phyloP scores from a whole-genome alignment of 2,888 invertebrate species.

The Mactromeris polynyma region DNA sequence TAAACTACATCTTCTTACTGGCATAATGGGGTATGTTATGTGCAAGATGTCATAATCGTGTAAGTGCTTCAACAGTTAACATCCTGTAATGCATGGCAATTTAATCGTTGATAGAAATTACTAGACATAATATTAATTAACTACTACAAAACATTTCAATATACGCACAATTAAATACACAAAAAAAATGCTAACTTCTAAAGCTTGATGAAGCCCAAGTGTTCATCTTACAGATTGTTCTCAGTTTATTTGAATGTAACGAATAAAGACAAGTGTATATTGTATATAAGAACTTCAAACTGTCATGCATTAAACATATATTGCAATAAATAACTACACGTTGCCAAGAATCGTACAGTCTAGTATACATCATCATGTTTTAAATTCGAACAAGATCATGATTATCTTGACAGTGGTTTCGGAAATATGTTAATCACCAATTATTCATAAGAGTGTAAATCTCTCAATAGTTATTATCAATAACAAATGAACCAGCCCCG shows the following conservation, averaged over 20 bases:
- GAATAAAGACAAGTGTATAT: not conserved
- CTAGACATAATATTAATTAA: conserved; percentile 3
- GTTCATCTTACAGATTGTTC: not conserved
- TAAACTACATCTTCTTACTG: not conserved
- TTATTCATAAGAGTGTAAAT: no score
- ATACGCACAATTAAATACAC: not conserved
- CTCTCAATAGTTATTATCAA: no score
- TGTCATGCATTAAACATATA: not conserved
- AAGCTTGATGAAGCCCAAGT: not conserved
- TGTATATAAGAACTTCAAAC: not conserved
- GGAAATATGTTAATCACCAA: no score
- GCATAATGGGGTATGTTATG: not conserved
- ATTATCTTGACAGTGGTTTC: no score
- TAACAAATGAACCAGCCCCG: no score
- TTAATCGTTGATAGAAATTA: not conserved
- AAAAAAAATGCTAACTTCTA: not conserved
- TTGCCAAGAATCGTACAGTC: not conserved
- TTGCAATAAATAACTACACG: not conserved
- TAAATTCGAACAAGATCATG: no score
- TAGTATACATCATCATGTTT: not conserved
- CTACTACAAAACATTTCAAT: not conserved
- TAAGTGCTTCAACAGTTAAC: not conserved
- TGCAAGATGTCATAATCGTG: not conserved
- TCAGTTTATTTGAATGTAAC: not conserved
- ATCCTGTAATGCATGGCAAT: not conserved